Evolutionary conservation across 2,888 invertebrate genomes (phyloP).

Genomic region (Craniophora ligustri): DNA sequence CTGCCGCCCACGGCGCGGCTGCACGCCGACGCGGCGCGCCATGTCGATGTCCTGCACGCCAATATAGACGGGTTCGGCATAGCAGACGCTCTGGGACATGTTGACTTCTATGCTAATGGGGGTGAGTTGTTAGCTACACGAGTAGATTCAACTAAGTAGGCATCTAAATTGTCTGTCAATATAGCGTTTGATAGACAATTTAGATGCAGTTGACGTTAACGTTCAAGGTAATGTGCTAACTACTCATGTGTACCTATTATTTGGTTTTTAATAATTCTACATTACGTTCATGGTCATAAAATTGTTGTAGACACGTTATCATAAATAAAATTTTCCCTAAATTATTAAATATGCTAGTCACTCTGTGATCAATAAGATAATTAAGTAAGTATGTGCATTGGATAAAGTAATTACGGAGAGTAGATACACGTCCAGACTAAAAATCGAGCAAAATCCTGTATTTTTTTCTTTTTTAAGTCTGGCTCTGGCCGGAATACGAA

Average conservation of each 20-base stretch:
- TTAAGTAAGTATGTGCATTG: not conserved
- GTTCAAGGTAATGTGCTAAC: too few relatives aligned
- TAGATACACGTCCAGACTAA: not conserved
- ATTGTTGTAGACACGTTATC: too few relatives aligned
- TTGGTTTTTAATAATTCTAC: too few relatives aligned
- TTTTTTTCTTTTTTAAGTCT: not conserved
- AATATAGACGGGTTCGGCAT: constrained; percentile 83
- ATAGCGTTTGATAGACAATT: too few relatives aligned
- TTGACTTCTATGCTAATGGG: constrained; percentile 83
- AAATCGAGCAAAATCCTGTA: too few relatives aligned
- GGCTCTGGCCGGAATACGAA: not conserved
- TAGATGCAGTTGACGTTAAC: too few relatives aligned
- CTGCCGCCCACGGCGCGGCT: constrained; percentile 68
- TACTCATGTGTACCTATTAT: too few relatives aligned
- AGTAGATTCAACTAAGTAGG: too few relatives aligned
- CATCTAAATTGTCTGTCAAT: too few relatives aligned
- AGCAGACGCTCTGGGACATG: constrained; percentile 75
- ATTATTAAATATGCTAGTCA: too few relatives aligned
- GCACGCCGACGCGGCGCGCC: constrained; percentile 68
- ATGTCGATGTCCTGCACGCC: constrained; percentile 78
- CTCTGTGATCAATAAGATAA: not conserved
- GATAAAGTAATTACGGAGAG: not conserved
- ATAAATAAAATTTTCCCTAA: too few relatives aligned
- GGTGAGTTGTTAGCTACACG: constrained; percentile 61
- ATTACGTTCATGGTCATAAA: too few relatives aligned